phyloP scores from a whole-genome alignment of 2,888 invertebrate genomes.

The Drosophila demipolita region DNA sequence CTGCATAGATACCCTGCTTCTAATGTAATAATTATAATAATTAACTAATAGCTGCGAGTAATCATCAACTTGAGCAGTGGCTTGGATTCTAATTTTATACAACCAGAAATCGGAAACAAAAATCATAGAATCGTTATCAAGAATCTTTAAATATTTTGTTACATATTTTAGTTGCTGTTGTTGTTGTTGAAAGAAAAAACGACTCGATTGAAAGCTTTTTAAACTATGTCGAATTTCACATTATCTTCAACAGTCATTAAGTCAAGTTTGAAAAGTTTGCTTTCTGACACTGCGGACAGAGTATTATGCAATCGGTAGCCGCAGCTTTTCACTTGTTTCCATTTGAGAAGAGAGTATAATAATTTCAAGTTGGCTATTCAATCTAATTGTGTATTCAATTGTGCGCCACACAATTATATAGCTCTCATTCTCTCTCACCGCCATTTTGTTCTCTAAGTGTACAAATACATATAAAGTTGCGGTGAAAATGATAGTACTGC shows the following conservation, averaged over 20 bases:
- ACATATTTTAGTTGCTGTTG: neutral
- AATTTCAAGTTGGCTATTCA: constrained; percentile 54
- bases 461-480: neutral
- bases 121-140: neutral
- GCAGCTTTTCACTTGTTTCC: neutral
- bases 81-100: neutral
- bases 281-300: neutral
- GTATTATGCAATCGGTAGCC: neutral
- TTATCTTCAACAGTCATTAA: neutral
- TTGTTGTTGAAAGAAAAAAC: neutral
- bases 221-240: neutral
- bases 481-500: neutral
- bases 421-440: neutral
- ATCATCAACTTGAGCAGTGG: neutral
- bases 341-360: constrained; percentile 19
- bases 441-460: neutral
- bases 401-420: neutral
- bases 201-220: neutral
- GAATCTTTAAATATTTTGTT: neutral
- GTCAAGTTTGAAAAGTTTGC: neutral
- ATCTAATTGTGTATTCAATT: constrained; percentile 28
- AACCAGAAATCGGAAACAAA: neutral
- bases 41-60: neutral
- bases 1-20: neutral
- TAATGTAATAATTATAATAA: neutral